Evolutionary conservation across 2,797 vertebrate genomes (phyloP), one percentile per base, ranked within the genome.

Genomic region (Toxotes lorentzi): DNA sequence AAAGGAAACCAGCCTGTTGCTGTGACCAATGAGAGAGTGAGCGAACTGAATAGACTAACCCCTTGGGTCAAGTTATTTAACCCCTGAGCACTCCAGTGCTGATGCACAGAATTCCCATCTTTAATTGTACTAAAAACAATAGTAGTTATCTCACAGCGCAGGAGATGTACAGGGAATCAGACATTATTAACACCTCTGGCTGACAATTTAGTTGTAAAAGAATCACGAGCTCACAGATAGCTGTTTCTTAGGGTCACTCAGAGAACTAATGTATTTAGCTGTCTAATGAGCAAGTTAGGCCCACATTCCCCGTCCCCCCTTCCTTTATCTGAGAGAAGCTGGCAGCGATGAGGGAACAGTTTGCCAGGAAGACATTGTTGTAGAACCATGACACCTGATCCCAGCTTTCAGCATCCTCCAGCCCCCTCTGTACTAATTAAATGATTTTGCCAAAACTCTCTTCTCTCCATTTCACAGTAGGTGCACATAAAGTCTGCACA

Each of bases 1-100:
- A 83, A 84, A 73, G 34, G 78, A 79, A 77, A 84, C 65, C 73
- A 73, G 77, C 68, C 84, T 84, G 74, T 86, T 81, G 78, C 69
- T 79, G 83, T 67, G 79, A 81, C 75, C 62, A 68, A 76, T 66
- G 61, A 85, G 70, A 85, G 85, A 85, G 70, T 84, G 86, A 82
- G 64, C 56, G 61, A 86, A 85, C 66, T 93, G 71, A 92, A 89
- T 82, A 73, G 79, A 66, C 64, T 83, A 86, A 92, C 88, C 88
- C 62, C 84, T 21, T n/a, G 80, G 91, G 90, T 94, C 88, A 94
- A 94, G 91, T 86, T 92, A 90, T 93, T 95, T 93, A 92, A 93
- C 91, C 91, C 73, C 68, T 79, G 50, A 62, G 64, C 73, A 69
- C 79, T 86, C 61, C 50, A 81, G 75, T 78, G 76, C 50, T 82